A percentile compares a stretch with the other conserved stretches of the same genome.
These are phyloP conservation scores for Eleginops maclovinus DNA, from an alignment of 2,113 vertebrate species.

Conservation along the genomic window DNA sequence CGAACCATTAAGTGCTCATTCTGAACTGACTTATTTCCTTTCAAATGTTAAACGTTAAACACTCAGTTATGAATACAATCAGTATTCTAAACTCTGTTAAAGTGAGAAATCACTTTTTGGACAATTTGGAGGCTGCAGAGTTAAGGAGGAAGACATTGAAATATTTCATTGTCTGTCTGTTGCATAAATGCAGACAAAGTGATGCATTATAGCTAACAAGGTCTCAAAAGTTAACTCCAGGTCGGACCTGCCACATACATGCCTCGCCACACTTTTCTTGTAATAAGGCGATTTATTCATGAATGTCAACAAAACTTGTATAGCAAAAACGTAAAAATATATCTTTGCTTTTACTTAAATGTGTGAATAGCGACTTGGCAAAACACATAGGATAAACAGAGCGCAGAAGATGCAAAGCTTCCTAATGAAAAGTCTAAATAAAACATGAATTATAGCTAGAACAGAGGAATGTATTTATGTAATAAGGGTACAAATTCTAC, in stretches of 20 bases:
- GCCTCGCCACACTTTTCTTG: background rate
- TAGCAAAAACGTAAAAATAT: background rate
- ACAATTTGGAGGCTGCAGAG: background rate
- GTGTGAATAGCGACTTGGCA: background rate
- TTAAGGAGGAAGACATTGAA: no score
- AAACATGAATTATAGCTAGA: background rate
- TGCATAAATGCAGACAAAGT: background rate
- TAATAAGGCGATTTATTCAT: background rate
- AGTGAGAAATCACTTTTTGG: no score
- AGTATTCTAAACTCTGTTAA: background rate
- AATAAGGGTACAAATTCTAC: background rate
- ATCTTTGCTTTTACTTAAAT: background rate
- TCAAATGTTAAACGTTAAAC: background rate
- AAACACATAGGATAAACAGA: background rate
- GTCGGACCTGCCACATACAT: background rate
- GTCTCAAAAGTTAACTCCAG: background rate
- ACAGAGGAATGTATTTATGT: background rate
- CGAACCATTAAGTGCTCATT: background rate
- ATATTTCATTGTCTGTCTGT: background rate
- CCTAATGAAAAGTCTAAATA: background rate
- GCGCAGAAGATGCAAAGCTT: background rate
- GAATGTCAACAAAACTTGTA: background rate
- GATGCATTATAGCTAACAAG: background rate
- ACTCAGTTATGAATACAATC: background rate
- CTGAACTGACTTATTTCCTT: background rate